Evolutionary conservation across 64 coral and sea anemone species (phyloP), one percentile per base, ranked within the genome.

Genomic region (Porites lutea): DNA sequence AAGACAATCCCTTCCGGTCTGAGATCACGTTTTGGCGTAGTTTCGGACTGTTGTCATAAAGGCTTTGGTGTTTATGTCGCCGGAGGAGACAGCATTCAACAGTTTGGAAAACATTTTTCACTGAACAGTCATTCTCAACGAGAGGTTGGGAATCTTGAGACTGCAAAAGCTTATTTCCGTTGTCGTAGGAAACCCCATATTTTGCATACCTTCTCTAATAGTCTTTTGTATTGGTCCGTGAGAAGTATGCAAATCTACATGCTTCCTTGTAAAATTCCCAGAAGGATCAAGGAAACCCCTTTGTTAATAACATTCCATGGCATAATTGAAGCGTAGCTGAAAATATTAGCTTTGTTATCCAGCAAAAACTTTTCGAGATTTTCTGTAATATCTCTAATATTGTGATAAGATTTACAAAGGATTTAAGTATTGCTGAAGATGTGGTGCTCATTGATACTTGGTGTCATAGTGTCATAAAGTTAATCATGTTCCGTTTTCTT

Each of bases 181-280:
- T 73, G 14, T 5, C 11, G 27, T 22, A 52, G 16, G 55, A 62
- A 23, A 37, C n/a, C n/a, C 60, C 79, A 65, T 82, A 46, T 19
- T 65, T 82, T 9, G 45, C 79, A 82, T 82, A 63, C 55, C 55
- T 80, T 80, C 4, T 15, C 54, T n/a, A 80, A 20, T 59, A 1
- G 57, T 13, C 13, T 82, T 82, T 65, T 48, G 59, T 82, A 82
- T 82, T 82, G 79, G 47, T 4, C 78, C 14, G 47, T 63, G 57
- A 6, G 61, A 67, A n/a, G 14, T 51, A 68, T 68, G 81, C 48
- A 22, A 84, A 84, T 84, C 5, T 5, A 16, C 27, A 57, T 52
- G 74, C 54, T 44, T 81, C 59, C 48, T 51, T 13, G 62, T 51
- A 51, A 12, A 49, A 64, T 65, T 7, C 37, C 58, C 79, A 49